Evolutionary conservation across 2,888 invertebrate genomes (phyloP).

Genomic region (Caenorhabditis macrosperma): DNA sequence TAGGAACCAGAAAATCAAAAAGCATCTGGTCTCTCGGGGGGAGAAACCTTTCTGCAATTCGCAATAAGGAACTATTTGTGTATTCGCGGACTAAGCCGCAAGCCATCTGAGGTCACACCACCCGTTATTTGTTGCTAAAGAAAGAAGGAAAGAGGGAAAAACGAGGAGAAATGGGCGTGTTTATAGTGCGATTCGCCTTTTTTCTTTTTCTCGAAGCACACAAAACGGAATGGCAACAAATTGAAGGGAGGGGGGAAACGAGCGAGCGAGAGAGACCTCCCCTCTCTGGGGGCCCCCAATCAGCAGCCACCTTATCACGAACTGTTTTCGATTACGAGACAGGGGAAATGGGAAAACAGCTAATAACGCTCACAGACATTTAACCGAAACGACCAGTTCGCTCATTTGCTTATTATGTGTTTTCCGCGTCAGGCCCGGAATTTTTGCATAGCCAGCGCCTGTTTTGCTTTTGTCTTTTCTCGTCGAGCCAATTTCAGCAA

Average conservation of each 20-base stretch:
- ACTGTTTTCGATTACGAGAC: neutral
- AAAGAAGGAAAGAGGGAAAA: constrained; percentile 6
- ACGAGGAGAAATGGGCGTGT: constrained; percentile 17
- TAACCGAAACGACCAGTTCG: neutral
- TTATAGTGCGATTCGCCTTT: constrained; percentile 32
- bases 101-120: constrained; percentile 21
- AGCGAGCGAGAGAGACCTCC: neutral
- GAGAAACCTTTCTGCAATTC: constrained; percentile 13
- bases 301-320: neutral
- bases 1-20: neutral
- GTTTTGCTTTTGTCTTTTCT: constrained; percentile 23
- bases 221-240: neutral
- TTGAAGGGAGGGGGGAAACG: neutral
- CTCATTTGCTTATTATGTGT: neutral
- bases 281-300: neutral
- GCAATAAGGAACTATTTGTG: constrained; percentile 39
- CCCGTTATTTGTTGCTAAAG: constrained; percentile 22
- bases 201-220: neutral
- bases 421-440: constrained; percentile 4
- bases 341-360: neutral
- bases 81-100: constrained; percentile 3
- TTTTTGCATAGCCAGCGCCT: constrained; percentile 24
- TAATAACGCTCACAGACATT: neutral
- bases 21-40: neutral
- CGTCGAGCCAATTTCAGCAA: constrained; percentile 28